Conservation (phyloP, 1,140 invertebrate genomes). For the Cheumatopsyche charites region DNA sequence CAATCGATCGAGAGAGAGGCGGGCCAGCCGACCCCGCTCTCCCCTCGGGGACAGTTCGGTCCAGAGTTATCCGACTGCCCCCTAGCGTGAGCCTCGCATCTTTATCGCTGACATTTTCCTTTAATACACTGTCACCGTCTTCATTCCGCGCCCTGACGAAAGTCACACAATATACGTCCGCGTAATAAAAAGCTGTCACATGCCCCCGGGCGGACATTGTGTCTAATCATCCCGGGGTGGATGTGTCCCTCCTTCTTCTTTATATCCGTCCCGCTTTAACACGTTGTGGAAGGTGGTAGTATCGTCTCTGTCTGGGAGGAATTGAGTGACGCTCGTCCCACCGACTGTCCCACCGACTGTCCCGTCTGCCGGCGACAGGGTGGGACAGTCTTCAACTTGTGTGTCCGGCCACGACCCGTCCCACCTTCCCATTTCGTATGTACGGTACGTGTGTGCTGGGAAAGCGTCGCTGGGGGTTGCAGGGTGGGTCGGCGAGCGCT, state of each 20-base stretch:
- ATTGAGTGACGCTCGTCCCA: conserved; percentile 45
- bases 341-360: not conserved
- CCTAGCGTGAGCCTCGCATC: conserved; percentile 24
- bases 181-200: conserved; percentile 47
- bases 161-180: conserved; percentile 48
- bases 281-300: no score
- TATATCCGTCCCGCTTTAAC: not conserved
- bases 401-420: conserved; percentile 42
- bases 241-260: not conserved
- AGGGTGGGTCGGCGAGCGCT: no score
- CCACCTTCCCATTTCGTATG: not conserved
- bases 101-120: conserved; percentile 47
- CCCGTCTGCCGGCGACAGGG: conserved; percentile 45
- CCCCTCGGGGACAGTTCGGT: not conserved
- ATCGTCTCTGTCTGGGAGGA: conserved; percentile 45
- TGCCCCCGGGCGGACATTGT: conserved; percentile 46
- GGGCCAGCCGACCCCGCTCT: not conserved
- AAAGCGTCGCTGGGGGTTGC: no score
- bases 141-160: conserved; percentile 46
- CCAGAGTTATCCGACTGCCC: not conserved
- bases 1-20: conserved; percentile 1
- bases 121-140: conserved; percentile 49
- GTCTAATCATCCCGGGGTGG: conserved; percentile 47
- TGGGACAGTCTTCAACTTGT: conserved; percentile 50
- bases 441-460: no score